phyloP scores from a whole-genome alignment of 2,113 vertebrate species.

The Glareola pratincola region DNA sequence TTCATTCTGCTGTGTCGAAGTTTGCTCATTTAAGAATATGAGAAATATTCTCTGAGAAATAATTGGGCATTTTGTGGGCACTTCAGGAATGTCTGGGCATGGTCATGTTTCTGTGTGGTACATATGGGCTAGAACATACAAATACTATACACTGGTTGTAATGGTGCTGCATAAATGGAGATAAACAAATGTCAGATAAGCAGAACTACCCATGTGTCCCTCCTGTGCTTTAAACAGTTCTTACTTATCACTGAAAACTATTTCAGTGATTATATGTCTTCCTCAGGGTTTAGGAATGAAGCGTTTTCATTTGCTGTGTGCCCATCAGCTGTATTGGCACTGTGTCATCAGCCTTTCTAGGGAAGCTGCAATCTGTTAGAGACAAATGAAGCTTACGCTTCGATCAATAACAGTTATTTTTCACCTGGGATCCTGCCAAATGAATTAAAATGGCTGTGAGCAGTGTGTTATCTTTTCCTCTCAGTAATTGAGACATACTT shows the following conservation, averaged over 20 bases:
- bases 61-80: accelerated
- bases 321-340: background rate
- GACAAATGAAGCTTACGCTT: background rate
- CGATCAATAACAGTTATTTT: background rate
- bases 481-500: background rate
- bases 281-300: background rate
- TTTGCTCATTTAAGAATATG: background rate
- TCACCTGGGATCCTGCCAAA: background rate
- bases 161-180: background rate
- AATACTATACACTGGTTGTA: background rate
- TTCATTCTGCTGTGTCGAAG: background rate
- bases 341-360: background rate
- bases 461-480: background rate
- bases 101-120: background rate
- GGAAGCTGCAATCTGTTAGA: background rate
- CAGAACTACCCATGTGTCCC: background rate
- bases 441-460: background rate
- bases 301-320: background rate
- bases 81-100: background rate
- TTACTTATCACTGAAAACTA: background rate
- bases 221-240: background rate
- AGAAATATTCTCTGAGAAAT: background rate
- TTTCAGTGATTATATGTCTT: background rate
- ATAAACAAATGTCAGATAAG: background rate
- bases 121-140: background rate